phyloP scores from a whole-genome alignment of 2,113 vertebrate species.

The Bubo scandiacus region DNA sequence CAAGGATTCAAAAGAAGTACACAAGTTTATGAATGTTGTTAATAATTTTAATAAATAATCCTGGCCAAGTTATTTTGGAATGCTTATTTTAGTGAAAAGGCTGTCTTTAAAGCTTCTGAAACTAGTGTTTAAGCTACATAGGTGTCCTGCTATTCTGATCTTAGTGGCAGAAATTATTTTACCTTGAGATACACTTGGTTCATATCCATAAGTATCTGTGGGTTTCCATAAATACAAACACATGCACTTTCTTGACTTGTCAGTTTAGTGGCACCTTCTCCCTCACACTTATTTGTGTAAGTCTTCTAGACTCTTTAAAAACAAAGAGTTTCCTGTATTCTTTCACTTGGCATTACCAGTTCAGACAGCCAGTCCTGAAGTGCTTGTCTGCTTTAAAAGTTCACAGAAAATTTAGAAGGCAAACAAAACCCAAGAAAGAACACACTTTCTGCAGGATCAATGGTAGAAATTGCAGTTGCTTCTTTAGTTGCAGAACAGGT shows the following conservation, averaged over 20 bases:
- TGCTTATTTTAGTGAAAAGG: background rate
- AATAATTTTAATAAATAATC: background rate
- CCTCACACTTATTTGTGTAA: background rate
- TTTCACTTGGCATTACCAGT: background rate
- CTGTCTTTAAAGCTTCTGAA: background rate
- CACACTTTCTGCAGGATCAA: background rate
- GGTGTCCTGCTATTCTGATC: background rate
- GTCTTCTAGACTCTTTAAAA: background rate
- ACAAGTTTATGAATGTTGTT: background rate
- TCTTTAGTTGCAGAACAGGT: background rate
- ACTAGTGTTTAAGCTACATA: background rate
- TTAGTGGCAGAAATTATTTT: background rate
- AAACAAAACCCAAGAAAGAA: background rate
- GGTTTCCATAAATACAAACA: background rate
- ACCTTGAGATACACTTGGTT: background rate
- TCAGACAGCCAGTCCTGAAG: background rate
- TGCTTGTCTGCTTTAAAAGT: background rate
- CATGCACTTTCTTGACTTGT: background rate
- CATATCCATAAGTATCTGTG: background rate
- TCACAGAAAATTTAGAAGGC: background rate
- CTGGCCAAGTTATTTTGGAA: background rate
- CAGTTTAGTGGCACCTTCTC: background rate
- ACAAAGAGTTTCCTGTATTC: background rate
- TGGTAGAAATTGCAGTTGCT: background rate
- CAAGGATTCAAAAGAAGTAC: background rate